Evolutionary conservation across 2,797 vertebrate species (phyloP).

Genomic region (Catostomus latipinnis): DNA sequence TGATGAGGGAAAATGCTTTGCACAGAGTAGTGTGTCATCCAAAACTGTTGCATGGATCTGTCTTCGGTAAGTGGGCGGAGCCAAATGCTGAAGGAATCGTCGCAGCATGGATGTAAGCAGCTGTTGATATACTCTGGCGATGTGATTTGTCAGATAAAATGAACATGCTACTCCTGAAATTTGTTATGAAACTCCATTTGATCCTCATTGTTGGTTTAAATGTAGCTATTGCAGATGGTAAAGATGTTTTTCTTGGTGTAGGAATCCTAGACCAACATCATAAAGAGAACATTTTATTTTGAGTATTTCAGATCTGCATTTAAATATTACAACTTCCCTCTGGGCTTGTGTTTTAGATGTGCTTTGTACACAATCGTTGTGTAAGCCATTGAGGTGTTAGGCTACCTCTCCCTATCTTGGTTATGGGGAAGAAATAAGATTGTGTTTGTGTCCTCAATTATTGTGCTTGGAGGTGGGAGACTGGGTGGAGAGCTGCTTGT

Average conservation of each 20-base stretch:
- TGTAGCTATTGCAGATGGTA: not conserved
- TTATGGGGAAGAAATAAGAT: slow-evolving; percentile 38
- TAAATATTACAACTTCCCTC: not conserved
- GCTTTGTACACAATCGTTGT: slow-evolving; percentile 21
- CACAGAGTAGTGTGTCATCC: too few species aligned
- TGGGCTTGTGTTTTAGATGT: not conserved
- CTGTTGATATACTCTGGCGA: too few species aligned
- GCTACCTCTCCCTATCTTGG: slow-evolving; percentile 19
- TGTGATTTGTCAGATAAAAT: too few species aligned
- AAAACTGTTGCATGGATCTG: too few species aligned
- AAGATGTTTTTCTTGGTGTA: too few species aligned
- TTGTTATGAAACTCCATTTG: not conserved
- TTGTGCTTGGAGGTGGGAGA: not conserved
- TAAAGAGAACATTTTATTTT: not conserved
- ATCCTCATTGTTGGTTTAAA: not conserved
- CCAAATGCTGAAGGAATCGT: too few species aligned
- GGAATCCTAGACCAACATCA: not conserved
- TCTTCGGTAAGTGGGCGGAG: too few species aligned
- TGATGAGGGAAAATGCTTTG: too few species aligned
- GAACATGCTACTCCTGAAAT: too few species aligned
- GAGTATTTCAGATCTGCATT: not conserved
- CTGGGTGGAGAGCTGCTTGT: not conserved
- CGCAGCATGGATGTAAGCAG: too few species aligned
- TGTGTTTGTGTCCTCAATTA: slow-evolving; percentile 31
- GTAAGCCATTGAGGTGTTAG: not conserved